These are phyloP conservation scores for Drosophila prosaltans DNA, from an alignment of 1,140 invertebrate genomes.

Conservation along the genomic window DNA sequence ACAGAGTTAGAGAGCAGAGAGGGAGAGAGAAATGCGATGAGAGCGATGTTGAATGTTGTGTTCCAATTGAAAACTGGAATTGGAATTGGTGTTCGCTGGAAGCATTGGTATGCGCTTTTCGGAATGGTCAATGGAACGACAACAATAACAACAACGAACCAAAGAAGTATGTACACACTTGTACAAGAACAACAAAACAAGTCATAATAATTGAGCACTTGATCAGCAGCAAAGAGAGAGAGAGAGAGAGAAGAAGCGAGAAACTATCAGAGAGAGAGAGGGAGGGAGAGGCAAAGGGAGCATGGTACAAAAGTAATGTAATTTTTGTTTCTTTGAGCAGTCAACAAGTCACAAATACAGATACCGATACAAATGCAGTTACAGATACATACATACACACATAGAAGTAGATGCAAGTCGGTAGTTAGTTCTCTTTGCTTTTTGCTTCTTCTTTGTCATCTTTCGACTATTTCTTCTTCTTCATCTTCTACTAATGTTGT, in stretches of 20 bases:
- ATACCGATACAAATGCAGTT: conserved; percentile 21
- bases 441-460: conserved; percentile 1
- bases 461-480: neutral
- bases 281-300: conserved; percentile 12
- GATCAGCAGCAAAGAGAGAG: conserved; percentile 46
- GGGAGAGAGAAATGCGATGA: neutral
- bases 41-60: conserved; percentile 30
- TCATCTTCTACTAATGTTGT: neutral
- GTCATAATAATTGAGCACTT: conserved; percentile 79
- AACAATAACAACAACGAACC: conserved; percentile 19
- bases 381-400: conserved; percentile 25
- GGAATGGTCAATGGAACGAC: conserved; percentile 76
- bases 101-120: conserved; percentile 77
- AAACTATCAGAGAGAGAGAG: neutral
- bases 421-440: conserved; percentile 13
- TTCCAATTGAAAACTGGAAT: conserved; percentile 81
- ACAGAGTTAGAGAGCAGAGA: neutral
- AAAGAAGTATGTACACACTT: conserved; percentile 28
- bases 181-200: conserved; percentile 54
- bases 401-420: conserved; percentile 29
- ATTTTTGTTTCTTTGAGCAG: conserved; percentile 55
- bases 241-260: conserved; percentile 1
- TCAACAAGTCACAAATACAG: conserved; percentile 66
- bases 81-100: conserved; percentile 70
- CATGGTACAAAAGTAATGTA: conserved; percentile 43